These are phyloP conservation scores for Aphis craccivora DNA, from an alignment of 1,140 invertebrate genomes.

Conservation along the genomic window DNA sequence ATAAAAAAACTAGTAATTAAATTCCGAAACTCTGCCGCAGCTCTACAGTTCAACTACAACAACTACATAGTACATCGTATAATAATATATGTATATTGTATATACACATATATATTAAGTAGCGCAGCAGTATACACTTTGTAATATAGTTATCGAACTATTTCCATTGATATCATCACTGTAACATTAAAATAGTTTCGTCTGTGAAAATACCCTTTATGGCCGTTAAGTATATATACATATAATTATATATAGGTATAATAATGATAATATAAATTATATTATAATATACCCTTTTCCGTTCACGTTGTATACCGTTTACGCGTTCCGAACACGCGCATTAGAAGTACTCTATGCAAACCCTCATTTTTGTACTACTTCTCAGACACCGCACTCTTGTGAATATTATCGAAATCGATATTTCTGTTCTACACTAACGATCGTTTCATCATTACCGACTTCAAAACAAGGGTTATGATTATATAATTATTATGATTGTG, in stretches of 20 bases:
- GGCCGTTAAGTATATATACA: not conserved
- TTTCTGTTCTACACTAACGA: not conserved
- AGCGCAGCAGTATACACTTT: not conserved
- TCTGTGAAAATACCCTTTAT: not conserved
- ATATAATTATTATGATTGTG: not conserved
- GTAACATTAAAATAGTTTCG: not conserved
- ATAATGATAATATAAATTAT: not conserved
- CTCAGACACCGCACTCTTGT: not conserved
- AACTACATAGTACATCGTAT: not conserved
- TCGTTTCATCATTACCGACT: not conserved
- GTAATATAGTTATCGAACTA: slow-evolving; percentile 12
- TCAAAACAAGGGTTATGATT: not conserved
- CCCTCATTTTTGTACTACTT: not conserved
- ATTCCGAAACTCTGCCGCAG: not conserved
- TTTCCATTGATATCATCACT: slow-evolving; percentile 3
- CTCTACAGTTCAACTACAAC: not conserved
- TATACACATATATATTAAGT: not conserved
- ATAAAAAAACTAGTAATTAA: not conserved
- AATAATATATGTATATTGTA: not conserved
- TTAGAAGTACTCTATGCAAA: not conserved
- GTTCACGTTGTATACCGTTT: not conserved
- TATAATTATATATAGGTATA: not conserved
- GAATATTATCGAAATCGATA: slow-evolving; percentile 13
- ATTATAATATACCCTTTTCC: slow-evolving; percentile 12
- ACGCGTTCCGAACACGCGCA: not conserved